phyloP scores from a whole-genome alignment of 64 coral and sea anemone genomes.

The Montipora cactus region DNA sequence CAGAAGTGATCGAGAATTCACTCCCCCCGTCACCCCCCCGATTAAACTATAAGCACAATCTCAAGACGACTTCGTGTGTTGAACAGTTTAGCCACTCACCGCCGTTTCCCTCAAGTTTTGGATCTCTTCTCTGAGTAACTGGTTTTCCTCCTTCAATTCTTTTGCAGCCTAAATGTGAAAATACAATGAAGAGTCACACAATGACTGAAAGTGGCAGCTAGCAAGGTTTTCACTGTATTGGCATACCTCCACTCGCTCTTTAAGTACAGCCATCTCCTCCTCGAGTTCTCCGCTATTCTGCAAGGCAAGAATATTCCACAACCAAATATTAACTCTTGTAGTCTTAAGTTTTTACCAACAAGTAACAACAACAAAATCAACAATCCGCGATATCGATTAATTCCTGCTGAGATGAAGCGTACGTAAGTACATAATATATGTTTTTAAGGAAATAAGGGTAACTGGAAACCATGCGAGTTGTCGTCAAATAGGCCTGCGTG shows the following conservation, averaged over 20 bases:
- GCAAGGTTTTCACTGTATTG: background rate
- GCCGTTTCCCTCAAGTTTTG: background rate
- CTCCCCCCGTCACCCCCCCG: too few relatives aligned
- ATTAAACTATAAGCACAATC: background rate
- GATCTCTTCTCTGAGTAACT: slow-evolving; percentile 20
- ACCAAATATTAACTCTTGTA: too few relatives aligned
- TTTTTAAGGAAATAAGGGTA: too few relatives aligned
- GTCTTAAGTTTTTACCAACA: too few relatives aligned
- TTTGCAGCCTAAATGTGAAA: background rate
- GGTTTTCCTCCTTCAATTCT: slow-evolving; percentile 3
- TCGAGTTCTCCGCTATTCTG: slow-evolving; percentile 19
- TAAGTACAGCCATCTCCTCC: background rate
- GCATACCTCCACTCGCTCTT: slow-evolving; percentile 17
- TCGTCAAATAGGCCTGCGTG: too few relatives aligned
- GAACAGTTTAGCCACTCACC: background rate
- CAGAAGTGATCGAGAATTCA: too few relatives aligned
- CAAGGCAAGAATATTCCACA: background rate
- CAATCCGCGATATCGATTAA: too few relatives aligned
- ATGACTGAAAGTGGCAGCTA: background rate
- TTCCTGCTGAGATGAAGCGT: too few relatives aligned
- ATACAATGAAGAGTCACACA: background rate
- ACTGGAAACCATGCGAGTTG: too few relatives aligned
- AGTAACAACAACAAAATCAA: too few relatives aligned
- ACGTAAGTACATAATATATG: too few relatives aligned
- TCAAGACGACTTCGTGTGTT: background rate